These are phyloP conservation scores for Heliconius congener DNA, from an alignment of 1,140 invertebrate species.

Conservation along the genomic window DNA sequence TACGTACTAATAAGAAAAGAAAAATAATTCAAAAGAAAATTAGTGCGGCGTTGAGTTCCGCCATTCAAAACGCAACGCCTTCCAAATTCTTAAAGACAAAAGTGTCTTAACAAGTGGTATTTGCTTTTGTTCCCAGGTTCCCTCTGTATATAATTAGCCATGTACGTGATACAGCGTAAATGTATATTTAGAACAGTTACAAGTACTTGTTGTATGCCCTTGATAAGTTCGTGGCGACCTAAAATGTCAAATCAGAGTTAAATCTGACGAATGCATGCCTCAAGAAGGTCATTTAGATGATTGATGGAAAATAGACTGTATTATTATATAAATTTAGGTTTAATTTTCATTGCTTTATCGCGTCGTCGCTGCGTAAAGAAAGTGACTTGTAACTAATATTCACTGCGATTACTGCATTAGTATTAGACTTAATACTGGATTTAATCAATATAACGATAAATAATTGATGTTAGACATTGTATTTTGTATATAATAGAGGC, in stretches of 20 bases:
- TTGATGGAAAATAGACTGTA: not conserved
- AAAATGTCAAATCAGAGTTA: slow-evolving; percentile 21
- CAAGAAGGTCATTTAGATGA: slow-evolving; percentile 1
- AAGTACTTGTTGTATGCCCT: slow-evolving; percentile 6
- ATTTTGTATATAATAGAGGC: not conserved
- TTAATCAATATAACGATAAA: not conserved
- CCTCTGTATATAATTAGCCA: no score
- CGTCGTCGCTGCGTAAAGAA: not conserved
- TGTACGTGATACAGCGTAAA: not conserved
- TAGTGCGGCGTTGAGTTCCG: no score
- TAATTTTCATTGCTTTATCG: not conserved
- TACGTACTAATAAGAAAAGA: no score
- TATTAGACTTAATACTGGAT: not conserved
- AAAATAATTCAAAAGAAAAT: no score
- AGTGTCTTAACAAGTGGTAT: no score
- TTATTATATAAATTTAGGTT: not conserved
- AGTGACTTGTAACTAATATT: not conserved
- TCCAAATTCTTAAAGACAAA: no score
- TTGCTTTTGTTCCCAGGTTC: not conserved
- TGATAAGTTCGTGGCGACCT: slow-evolving; percentile 10
- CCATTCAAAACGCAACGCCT: no score
- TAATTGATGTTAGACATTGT: no score
- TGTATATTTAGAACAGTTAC: not conserved
- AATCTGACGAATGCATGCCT: slow-evolving; percentile 15
- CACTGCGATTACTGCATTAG: no score